Evolutionary conservation across 2,797 vertebrate genomes (phyloP).

Genomic region (Rhinophrynus dorsalis): DNA sequence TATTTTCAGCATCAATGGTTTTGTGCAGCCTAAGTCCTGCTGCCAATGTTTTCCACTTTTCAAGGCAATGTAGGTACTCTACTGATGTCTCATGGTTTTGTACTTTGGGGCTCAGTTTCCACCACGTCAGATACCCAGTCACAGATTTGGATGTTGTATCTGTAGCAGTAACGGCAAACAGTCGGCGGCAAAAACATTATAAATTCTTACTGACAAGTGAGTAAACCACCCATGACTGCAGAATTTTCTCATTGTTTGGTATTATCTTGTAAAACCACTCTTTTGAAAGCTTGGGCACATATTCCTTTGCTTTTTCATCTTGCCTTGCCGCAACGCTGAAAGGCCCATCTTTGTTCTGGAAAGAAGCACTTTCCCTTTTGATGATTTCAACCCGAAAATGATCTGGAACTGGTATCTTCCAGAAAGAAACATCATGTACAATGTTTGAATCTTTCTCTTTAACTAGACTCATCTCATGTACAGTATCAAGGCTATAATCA

Average conservation of each 20-base stretch:
- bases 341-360: not conserved
- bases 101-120: too few species aligned
- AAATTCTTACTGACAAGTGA: not conserved
- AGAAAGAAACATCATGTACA: not conserved
- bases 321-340: not conserved
- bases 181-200: not conserved
- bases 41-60: too few species aligned
- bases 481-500: too few species aligned
- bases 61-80: too few species aligned
- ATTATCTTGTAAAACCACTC: not conserved
- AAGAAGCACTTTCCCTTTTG: conserved; percentile 16
- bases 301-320: not conserved
- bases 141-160: too few species aligned
- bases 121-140: too few species aligned
- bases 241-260: not conserved
- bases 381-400: not conserved
- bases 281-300: not conserved
- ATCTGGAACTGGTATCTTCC: conserved; percentile 8
- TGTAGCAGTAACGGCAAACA: too few species aligned
- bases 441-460: too few species aligned
- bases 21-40: too few species aligned
- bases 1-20: too few species aligned
- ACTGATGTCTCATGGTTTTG: too few species aligned
- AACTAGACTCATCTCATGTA: too few species aligned
- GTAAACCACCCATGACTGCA: conserved; percentile 2